Evolutionary conservation across 2,888 invertebrate genomes (phyloP), one percentile per base, ranked within the genome.

Genomic region (Boloria selene): DNA sequence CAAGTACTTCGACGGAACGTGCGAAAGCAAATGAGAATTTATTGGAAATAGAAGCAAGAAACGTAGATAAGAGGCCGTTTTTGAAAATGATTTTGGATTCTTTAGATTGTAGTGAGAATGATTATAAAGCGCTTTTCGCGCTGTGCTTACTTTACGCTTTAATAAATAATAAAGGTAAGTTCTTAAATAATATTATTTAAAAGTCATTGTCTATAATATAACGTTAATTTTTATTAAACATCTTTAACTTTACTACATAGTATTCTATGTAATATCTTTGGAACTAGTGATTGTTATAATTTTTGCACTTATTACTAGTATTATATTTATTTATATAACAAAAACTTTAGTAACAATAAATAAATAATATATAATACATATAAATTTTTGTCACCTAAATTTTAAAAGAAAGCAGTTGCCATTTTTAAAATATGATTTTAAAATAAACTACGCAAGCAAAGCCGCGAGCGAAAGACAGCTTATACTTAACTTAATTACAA

Each of bases 71-170:
- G 73, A 95, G 95, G 76, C 96, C 98, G 0, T 98, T 98, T 88
- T 91, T 99, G 73, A 97, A 98, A 84, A 96, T 97, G 5, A 95
- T 99, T 58, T 93, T 98, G 68, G 95, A 96, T 75, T 96, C 98
- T 0, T 91, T 99, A 73, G 96, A 97, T 79, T 97, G 98, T 81
- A 93, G 93, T 13, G 98, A 98, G 81, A 98, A 98, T 86, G 99
- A 99, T 92, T 99, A 99, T 82, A 95, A 97, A 54, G 96, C 98
- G 6, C 92, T 99, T 68, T 97, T 99, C 84, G 96, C 97, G 4
- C 93, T 99, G 16, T 97, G 98, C 86, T 93, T 99, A 68, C 94
- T 99, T 50, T 98, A 98, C 85, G 98, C 99, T 14, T 94, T 99
- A 87, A 96, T 97, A 68, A 97, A 97, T 83, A 99, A 99, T 90